Percentiles rank a stretch among this genome's conserved stretches.
phyloP scores from a whole-genome alignment of 2,888 invertebrate genomes.

The Agonopterix heracliana region DNA sequence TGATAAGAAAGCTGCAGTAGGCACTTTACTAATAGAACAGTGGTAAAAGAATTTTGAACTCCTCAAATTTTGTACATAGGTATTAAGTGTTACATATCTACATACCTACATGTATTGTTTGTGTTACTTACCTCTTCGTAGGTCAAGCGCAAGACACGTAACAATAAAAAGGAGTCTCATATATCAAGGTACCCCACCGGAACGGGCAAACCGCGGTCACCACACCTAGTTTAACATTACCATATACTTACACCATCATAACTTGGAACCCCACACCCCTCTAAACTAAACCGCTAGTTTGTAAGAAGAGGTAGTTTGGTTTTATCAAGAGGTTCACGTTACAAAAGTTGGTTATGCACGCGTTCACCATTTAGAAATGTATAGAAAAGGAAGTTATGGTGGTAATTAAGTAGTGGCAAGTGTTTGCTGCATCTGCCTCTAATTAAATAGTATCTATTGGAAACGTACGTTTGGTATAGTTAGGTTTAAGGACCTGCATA shows the following conservation, averaged over 20 bases:
- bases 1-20: no score
- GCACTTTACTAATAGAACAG: no score
- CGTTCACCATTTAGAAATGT: slow-evolving; percentile 19
- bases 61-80: neutral
- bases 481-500: no score
- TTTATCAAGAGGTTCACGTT: neutral
- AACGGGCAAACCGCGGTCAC: slow-evolving; percentile 55
- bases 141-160: slow-evolving; percentile 40
- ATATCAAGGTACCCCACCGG: slow-evolving; percentile 59
- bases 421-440: neutral
- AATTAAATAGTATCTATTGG: neutral
- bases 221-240: slow-evolving; percentile 50
- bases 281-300: neutral
- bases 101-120: neutral
- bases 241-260: slow-evolving; percentile 26
- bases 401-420: slow-evolving; percentile 10
- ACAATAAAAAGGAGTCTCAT: slow-evolving; percentile 48
- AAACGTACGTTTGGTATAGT: slow-evolving; percentile 1
- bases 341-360: slow-evolving; percentile 16
- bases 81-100: neutral
- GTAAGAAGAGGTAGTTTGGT: neutral
- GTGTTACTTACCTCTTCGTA: slow-evolving; percentile 23
- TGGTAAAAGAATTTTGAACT: no score
- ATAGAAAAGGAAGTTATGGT: slow-evolving; percentile 22
- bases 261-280: slow-evolving; percentile 18